These are phyloP conservation scores for Uloborus diversus DNA, from an alignment of 1,140 invertebrate genomes.

Conservation along the genomic window DNA sequence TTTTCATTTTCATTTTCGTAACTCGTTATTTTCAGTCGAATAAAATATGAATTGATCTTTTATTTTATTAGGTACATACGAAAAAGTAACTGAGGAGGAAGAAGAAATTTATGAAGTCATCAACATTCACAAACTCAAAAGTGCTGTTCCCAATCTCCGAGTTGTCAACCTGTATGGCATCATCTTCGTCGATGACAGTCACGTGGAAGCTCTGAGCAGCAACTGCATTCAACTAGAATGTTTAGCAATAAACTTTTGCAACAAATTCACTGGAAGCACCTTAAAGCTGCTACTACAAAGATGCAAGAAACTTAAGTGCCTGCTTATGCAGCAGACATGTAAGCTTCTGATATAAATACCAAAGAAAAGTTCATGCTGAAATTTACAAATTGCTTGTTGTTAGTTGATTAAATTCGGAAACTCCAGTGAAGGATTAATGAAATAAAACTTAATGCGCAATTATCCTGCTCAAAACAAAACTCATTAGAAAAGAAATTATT, in stretches of 20 bases:
- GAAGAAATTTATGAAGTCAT: slow-evolving; percentile 99
- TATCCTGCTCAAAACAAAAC: too few relatives aligned
- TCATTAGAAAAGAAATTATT: too few relatives aligned
- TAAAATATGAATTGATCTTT: slow-evolving; percentile 21
- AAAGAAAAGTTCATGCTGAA: slow-evolving; percentile 10
- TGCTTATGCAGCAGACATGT: slow-evolving; percentile 97
- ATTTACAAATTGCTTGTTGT: too few relatives aligned
- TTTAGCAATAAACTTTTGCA: slow-evolving; percentile 94
- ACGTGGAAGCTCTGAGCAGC: slow-evolving; percentile 92
- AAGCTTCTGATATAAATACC: slow-evolving; percentile 62
- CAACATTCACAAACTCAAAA: slow-evolving; percentile 98
- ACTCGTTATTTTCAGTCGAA: too few relatives aligned
- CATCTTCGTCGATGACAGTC: slow-evolving; percentile 97
- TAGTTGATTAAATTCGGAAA: too few relatives aligned
- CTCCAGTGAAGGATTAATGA: too few relatives aligned
- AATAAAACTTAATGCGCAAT: too few relatives aligned
- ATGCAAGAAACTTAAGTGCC: slow-evolving; percentile 88
- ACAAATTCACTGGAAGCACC: slow-evolving; percentile 96
- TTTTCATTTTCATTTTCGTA: too few relatives aligned
- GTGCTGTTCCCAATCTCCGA: slow-evolving; percentile 91
- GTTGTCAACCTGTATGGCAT: slow-evolving; percentile 98
- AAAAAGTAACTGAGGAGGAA: slow-evolving; percentile 98
- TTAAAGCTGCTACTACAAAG: slow-evolving; percentile 93
- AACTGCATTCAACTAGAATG: slow-evolving; percentile 89
- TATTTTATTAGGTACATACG: slow-evolving; percentile 85